Base-by-base conservation (phyloP, 2,888 invertebrate species). In the Neoascia interrupta region DNA sequence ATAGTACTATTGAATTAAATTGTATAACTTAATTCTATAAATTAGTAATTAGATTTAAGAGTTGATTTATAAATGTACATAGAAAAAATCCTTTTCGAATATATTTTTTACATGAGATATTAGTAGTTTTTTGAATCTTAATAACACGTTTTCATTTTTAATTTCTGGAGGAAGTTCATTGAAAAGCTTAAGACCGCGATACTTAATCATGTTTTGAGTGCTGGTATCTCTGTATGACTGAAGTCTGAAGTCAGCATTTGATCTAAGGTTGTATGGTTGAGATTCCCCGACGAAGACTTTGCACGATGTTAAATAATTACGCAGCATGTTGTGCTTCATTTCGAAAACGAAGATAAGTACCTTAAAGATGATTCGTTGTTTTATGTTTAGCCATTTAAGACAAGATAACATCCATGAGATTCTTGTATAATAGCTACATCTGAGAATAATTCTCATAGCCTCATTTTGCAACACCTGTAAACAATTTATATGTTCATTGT, bases 201-300 rank as follows among this genome's bases (percentile, higher is more conserved):
- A 36, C 15, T 36, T 15, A 5, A 36, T 36, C 15, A 36, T 36
- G 28, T 28, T 28, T 28, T 28, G 6, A 10, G 2, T 28, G n/a
- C 6, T 28, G 5, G 10, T 10, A n/a, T 13, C 36, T 13, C 15
- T 5, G 15, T 41, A 41, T 8, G 19, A 16, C 19, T 21, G n/a
- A 41, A 41, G 19, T 41, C 41, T 41, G 19, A 41, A 41, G 8
- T 41, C 41, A n/a, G 11, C n/a, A 19, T 41, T 43, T 5, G 43
- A n/a, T 18, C 43, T 18, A 0, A 23, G n/a, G 21, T 13, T 23
- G 15, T 21, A 43, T 23, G 21, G 43, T 6, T 43, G 43, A 10
- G 23, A 19, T 13, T 43, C 23, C 6, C 21, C n/a, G 4, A 43
- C 5, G 21, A 10, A 43, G 2, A 43, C 18, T n/a, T 11, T 3